Conservation (phyloP, 2,888 invertebrate species). For the Ischnus inquisitorius region DNA sequence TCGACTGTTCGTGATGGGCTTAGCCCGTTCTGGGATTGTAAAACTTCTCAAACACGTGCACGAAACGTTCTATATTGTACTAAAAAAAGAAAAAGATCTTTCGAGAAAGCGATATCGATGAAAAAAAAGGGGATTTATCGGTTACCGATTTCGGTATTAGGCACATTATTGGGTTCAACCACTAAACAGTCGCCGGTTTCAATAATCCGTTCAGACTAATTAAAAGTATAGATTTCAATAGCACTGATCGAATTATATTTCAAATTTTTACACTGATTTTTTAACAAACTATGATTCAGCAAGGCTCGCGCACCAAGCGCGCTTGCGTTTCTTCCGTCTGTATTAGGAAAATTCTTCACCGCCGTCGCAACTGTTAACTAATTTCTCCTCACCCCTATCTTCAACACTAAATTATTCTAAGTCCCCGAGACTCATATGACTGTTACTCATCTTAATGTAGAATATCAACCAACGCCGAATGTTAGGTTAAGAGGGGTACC, state of each 20-base stretch:
- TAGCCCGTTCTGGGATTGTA: constrained; percentile 49
- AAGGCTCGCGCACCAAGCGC: too few species aligned
- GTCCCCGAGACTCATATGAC: too few species aligned
- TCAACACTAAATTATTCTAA: too few species aligned
- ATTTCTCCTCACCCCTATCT: too few species aligned
- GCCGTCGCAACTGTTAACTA: too few species aligned
- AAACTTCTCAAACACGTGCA: constrained; percentile 42
- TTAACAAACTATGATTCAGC: background rate
- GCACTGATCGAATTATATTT: too few species aligned
- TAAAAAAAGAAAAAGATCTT: background rate
- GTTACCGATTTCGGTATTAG: background rate
- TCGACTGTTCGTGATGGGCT: constrained; percentile 59
- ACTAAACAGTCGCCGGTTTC: background rate
- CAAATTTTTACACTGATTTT: background rate
- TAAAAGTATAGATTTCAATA: background rate
- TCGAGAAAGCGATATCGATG: background rate
- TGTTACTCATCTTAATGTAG: too few species aligned
- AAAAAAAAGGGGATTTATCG: background rate
- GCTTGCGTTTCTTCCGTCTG: too few species aligned
- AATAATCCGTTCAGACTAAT: background rate
- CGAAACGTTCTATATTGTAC: constrained; percentile 20
- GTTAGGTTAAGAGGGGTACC: too few species aligned
- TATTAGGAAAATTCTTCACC: too few species aligned
- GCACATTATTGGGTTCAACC: background rate
- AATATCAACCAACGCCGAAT: too few species aligned